These are phyloP conservation scores for Probosciger aterrimus DNA, from an alignment of 2,113 vertebrate species.

Conservation along the genomic window DNA sequence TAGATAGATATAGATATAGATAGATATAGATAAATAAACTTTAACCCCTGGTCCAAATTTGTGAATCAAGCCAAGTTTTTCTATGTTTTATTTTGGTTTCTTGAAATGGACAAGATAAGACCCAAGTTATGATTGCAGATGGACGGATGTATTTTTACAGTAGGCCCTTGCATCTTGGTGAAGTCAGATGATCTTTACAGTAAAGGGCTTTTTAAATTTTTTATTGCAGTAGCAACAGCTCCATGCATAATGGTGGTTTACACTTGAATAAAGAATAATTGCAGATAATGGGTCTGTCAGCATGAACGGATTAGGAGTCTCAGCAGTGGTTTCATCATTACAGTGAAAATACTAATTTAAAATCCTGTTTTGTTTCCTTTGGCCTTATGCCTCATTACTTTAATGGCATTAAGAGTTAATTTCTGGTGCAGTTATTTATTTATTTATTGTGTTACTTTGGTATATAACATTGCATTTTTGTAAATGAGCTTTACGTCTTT, in stretches of 20 bases:
- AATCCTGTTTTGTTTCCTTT: slow-evolving; percentile 29
- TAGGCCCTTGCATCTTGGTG: neutral
- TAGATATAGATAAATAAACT: neutral
- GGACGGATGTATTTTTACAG: neutral
- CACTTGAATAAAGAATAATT: slow-evolving; percentile 71
- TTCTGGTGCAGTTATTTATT: neutral
- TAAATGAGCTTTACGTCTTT: neutral
- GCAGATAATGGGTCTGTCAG: slow-evolving; percentile 63
- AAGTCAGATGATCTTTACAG: neutral
- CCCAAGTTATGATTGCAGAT: neutral
- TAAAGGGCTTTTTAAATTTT: neutral
- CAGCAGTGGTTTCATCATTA: slow-evolving; percentile 45
- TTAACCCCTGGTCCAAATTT: neutral
- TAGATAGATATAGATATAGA: neutral
- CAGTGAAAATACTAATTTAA: slow-evolving; percentile 66
- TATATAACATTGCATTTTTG: neutral
- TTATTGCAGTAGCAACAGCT: slow-evolving; percentile 22
- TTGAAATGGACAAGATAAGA: neutral
- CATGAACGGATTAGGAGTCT: slow-evolving; percentile 63
- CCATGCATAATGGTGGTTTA: slow-evolving; percentile 52
- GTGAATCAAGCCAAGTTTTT: neutral
- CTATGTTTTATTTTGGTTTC: neutral
- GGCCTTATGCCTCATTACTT: slow-evolving; percentile 55
- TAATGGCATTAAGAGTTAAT: slow-evolving; percentile 55
- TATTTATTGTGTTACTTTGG: neutral